A percentile compares a stretch with the other conserved stretches of the same genome.
Conservation (phyloP, 2,797 vertebrate genomes). For the Remorina albescens region DNA sequence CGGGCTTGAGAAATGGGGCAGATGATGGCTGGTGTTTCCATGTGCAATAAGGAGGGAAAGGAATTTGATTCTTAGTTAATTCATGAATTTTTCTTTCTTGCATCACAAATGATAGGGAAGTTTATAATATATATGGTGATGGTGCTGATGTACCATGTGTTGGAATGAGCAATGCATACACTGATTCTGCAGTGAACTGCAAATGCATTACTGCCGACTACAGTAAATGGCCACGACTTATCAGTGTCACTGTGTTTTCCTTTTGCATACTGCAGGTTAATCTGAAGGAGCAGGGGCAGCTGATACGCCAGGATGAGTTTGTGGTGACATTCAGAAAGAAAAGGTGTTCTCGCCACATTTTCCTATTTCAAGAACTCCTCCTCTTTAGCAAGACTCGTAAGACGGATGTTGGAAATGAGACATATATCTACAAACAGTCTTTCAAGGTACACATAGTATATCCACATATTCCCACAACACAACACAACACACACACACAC, state of each 20-base stretch:
- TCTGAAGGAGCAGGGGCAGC: conserved; percentile 87
- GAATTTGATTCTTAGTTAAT: background rate
- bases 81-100: no score
- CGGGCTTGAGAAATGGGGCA: no score
- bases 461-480: background rate
- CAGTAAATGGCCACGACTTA: background rate
- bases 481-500: background rate
- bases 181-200: background rate
- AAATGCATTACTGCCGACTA: background rate
- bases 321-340: conserved; percentile 84
- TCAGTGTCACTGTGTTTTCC: background rate
- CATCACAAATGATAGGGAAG: background rate
- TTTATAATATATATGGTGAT: no score
- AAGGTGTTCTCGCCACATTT: conserved; percentile 85
- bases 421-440: conserved; percentile 88
- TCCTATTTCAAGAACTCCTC: conserved; percentile 87
- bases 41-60: background rate
- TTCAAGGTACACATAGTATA: conserved; percentile 81
- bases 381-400: conserved; percentile 88
- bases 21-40: no score
- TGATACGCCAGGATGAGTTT: conserved; percentile 87
- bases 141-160: no score
- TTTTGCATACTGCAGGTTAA: conserved; percentile 80
- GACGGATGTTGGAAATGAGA: conserved; percentile 84
- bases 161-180: background rate